Evolutionary conservation across 2,113 vertebrate species (phyloP), one percentile per base, ranked within the genome.

Genomic region (Chamaetylas fuelleborni): DNA sequence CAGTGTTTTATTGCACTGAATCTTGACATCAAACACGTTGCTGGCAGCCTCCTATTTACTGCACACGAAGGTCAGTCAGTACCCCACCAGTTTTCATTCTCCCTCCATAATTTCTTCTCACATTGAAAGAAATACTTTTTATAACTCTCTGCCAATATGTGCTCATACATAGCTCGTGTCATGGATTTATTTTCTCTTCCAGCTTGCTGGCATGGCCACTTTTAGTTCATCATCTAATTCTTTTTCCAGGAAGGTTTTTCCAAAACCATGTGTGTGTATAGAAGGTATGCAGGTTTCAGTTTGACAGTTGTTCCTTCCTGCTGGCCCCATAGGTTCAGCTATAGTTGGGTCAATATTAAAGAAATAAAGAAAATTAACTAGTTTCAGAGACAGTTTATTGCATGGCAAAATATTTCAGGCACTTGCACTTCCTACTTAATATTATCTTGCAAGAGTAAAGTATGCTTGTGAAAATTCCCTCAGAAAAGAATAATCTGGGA

Each of bases 101-200:
- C 51, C 34, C 24, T 72, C 38, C 14, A 15, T 93, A 83, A 94
- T 54, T 95, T 34, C 42, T 70, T 94, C 74, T 83, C 56, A 66
- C 54, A 28, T 18, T 60, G 64, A 88, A 80, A 80, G 16, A 86
- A 88, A 58, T 28, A 38, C 57, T 61, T 85, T 92, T 92, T 83
- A 54, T 56, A 88, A 31, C 50, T 70, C 18, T 53, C 50, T 90
- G 26, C 19, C 47, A 18, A 26, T 48, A 25, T 62, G 26, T 70
- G 34, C 61, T 85, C 12, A 5, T 50, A 29, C 24, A 47, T 25
- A 51, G 19, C 45, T 91, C 33, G 36, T 42, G 29, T n/a, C 47
- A 62, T 17, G 24, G 64, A 70, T 85, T 87, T 85, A 73, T 90
- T 93, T 91, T 82, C 62, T 72, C 16, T 76, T 81, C 18, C 84